Base-by-base conservation (phyloP, 2,888 invertebrate genomes). In the Laothoe populi region DNA sequence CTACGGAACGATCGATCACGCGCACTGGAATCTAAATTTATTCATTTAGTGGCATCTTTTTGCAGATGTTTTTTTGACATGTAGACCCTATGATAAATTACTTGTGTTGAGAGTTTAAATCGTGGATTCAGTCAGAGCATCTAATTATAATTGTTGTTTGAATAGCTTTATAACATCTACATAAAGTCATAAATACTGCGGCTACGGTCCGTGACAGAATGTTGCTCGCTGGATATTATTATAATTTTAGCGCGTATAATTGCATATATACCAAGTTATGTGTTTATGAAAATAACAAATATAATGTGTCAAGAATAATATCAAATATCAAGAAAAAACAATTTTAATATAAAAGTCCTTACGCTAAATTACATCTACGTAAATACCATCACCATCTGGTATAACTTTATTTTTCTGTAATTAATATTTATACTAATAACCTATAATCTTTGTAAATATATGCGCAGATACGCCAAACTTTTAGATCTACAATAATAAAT, bases 1-100 rank as follows among this genome's bases (percentile, higher is more conserved):
- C 91, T 91, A 90, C 74, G 86, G 81, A 86, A 86, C 92, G 88
- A 92, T 92, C 92, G 90, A 92, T 92, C 92, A 92, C 87, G 83
- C 80, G 82, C 84, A 80, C 82, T 78, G 88, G 88, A 89, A 90
- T 90, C 88, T 84, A 87, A 90, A 90, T 87, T 88, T 92, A 91
- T 92, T 90, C 88, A 90, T 90, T 90, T 90, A 88, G 86, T 89
- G 84, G 85, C 84, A 84, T 87, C 84, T 90, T 92, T 90, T 90
- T 90, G 91, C 90, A 81, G 87, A 85, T 80, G 82, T 81, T 83
- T 77, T n/a, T 84, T 87, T 84, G 85, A 86, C 85, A 81, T 82
- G 74, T 74, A 73, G 73, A 69, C 68, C 69, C 72, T 48, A 66
- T 86, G 85, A 87, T 85, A 71, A 81, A 87, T 86, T 68, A 79